These are phyloP conservation scores for Cottus gobio DNA, from an alignment of 2,113 vertebrate species.

Conservation along the genomic window DNA sequence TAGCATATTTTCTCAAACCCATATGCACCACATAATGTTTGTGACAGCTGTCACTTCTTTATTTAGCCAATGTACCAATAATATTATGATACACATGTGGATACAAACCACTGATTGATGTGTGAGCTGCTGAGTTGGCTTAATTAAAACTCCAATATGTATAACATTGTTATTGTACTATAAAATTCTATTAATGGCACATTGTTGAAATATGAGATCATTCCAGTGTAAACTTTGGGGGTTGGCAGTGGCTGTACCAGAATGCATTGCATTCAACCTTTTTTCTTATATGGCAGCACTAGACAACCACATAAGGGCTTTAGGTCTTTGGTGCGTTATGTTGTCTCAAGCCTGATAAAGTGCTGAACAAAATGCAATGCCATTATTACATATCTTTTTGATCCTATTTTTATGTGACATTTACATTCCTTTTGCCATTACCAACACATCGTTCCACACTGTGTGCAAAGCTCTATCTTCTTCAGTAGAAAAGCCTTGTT, in stretches of 20 bases:
- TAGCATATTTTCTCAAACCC: background rate
- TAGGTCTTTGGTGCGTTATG: slow-evolving; percentile 22
- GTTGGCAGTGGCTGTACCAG: background rate
- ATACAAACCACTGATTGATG: slow-evolving; percentile 22
- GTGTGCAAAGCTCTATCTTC: background rate
- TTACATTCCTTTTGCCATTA: slow-evolving; percentile 13
- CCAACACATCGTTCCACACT: background rate
- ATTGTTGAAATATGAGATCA: slow-evolving; percentile 3
- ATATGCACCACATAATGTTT: background rate
- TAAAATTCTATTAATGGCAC: background rate
- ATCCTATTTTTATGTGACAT: slow-evolving; percentile 48
- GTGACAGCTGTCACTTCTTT: background rate
- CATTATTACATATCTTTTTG: slow-evolving; percentile 26
- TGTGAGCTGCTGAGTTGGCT: slow-evolving; percentile 25
- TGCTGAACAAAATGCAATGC: slow-evolving; percentile 37
- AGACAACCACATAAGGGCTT: background rate
- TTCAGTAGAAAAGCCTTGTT: background rate
- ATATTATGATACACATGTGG: slow-evolving; percentile 9
- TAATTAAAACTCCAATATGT: slow-evolving; percentile 13
- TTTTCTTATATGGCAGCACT: background rate
- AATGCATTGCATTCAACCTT: background rate
- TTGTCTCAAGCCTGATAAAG: slow-evolving; percentile 42
- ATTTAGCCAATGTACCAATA: background rate
- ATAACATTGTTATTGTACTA: background rate
- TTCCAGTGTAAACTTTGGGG: background rate